Conservation (phyloP, 2,888 invertebrate species). For the Caradrina clavipalpis region DNA sequence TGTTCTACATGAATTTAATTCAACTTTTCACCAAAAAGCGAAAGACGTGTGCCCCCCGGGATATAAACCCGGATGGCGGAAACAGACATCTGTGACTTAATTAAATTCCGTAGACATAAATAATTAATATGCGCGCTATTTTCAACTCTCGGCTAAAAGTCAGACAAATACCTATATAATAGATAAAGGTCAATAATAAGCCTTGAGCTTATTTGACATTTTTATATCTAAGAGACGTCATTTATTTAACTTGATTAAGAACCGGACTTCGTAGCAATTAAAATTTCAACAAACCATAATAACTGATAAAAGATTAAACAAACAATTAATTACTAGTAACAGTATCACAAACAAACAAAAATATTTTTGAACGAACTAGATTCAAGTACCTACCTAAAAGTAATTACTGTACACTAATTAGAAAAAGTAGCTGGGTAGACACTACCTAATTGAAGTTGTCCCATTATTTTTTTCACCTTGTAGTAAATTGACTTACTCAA, state of each 20-base stretch:
- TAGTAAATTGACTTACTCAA: not conserved
- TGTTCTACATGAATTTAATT: not conserved
- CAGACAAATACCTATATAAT: constrained; percentile 4
- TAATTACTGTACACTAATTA: not conserved
- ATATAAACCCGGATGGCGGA: not conserved
- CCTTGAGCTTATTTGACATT: constrained; percentile 29
- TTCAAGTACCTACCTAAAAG: not conserved
- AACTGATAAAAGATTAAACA: constrained; percentile 24
- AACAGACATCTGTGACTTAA: not conserved
- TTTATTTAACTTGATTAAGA: constrained; percentile 21
- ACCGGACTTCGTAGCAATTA: constrained; percentile 36
- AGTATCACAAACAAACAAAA: constrained; percentile 14
- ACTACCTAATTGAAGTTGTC: not conserved
- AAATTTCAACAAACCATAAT: constrained; percentile 29
- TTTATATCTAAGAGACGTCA: constrained; percentile 18
- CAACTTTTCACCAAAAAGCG: not conserved
- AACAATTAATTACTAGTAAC: constrained; percentile 18
- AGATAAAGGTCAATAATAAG: constrained; percentile 44
- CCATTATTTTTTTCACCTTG: not conserved
- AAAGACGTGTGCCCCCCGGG: no score
- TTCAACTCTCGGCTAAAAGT: not conserved
- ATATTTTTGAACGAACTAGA: constrained; percentile 2
- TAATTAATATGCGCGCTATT: not conserved
- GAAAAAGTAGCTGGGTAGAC: not conserved
- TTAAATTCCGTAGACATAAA: not conserved